Percentiles rank a stretch among this genome's conserved stretches.
phyloP scores from a whole-genome alignment of 1,140 invertebrate genomes.

The Megalonaias nervosa region DNA sequence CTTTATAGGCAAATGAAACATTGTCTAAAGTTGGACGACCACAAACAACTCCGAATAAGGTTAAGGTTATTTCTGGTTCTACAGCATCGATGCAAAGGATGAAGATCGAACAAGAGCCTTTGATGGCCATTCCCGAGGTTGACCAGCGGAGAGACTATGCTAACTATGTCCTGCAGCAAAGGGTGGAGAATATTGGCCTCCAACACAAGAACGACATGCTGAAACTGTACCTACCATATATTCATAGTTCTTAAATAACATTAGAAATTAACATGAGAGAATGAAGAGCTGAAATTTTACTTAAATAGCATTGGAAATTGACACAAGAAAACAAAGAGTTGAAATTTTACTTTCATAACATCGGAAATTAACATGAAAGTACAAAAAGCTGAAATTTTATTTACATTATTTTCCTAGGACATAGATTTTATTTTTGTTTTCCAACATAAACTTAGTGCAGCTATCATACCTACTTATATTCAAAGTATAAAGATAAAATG shows the following conservation, averaged over 20 bases:
- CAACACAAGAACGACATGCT: slow-evolving; percentile 48
- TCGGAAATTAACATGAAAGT: no score
- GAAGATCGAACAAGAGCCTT: slow-evolving; percentile 35
- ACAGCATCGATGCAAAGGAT: slow-evolving; percentile 38
- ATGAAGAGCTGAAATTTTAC: no score
- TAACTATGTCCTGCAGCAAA: slow-evolving; percentile 51
- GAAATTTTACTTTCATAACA: no score
- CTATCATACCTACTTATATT: no score
- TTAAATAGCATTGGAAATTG: no score
- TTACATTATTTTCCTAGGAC: no score
- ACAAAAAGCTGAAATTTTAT: no score
- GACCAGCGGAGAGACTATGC: slow-evolving; percentile 59
- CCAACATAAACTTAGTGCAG: no score
- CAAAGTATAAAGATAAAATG: no score
- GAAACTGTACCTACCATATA: slow-evolving; percentile 59
- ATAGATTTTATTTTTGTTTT: no score
- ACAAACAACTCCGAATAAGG: slow-evolving; percentile 37
- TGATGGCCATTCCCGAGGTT: slow-evolving; percentile 37
- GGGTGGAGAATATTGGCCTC: slow-evolving; percentile 43
- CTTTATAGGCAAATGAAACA: slow-evolving; percentile 50
- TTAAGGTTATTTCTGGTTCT: slow-evolving; percentile 55
- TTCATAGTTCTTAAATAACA: slow-evolving; percentile 30
- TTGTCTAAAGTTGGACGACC: slow-evolving; percentile 43
- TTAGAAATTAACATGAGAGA: no score
- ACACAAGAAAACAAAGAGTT: no score